Percentiles rank a stretch among this genome's conserved stretches.
Conservation (phyloP, 2,888 invertebrate genomes). For the Yponomeuta sedellus region DNA sequence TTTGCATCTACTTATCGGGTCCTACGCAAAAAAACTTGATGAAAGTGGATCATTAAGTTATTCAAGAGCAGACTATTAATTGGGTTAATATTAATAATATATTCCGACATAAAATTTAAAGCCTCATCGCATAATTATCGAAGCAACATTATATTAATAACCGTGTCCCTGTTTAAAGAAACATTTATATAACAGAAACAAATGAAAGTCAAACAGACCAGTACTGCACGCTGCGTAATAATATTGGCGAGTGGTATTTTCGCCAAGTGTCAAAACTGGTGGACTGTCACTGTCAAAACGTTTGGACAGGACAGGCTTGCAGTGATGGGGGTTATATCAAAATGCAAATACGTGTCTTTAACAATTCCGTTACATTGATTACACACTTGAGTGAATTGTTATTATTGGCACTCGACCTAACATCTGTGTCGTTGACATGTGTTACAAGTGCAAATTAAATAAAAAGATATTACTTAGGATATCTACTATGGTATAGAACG, state of each 20-base stretch:
- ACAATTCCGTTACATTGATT: background rate
- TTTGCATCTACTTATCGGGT: background rate
- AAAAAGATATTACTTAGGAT: background rate
- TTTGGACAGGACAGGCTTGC: background rate
- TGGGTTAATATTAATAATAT: background rate
- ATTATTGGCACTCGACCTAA: background rate
- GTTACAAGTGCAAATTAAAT: background rate
- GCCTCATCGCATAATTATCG: background rate
- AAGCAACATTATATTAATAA: background rate
- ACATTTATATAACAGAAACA: background rate
- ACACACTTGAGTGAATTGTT: background rate
- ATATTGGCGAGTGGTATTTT: background rate
- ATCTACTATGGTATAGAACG: background rate
- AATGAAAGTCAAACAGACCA: conserved; percentile 1
- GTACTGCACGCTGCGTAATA: background rate
- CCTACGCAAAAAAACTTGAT: background rate
- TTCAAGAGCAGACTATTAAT: background rate
- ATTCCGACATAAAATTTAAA: background rate
- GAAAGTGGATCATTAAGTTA: background rate
- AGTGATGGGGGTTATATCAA: background rate
- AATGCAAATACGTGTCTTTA: background rate
- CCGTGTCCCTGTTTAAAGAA: background rate
- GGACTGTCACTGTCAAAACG: conserved; percentile 9
- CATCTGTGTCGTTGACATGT: background rate
- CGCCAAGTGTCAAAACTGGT: background rate